phyloP scores from a whole-genome alignment of 1,140 invertebrate species.

The Episyrphus balteatus region DNA sequence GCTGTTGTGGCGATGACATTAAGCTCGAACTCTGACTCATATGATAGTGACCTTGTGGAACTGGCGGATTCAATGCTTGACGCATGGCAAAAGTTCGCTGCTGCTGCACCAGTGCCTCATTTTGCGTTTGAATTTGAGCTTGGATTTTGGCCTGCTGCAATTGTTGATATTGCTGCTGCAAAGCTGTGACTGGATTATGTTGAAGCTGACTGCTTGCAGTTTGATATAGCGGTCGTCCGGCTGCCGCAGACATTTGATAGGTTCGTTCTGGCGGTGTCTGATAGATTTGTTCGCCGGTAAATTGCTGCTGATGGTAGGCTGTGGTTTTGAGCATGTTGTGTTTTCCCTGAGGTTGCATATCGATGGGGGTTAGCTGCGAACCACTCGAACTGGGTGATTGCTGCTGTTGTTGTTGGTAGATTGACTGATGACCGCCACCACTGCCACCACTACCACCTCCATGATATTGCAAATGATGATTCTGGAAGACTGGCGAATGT shows the following conservation, averaged over 20 bases:
- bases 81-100: conserved; percentile 48
- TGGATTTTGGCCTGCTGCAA: conserved; percentile 49
- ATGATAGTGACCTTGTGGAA: conserved; percentile 24
- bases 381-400: conserved; percentile 21
- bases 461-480: conserved; percentile 13
- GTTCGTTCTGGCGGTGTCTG: conserved; percentile 33
- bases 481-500: conserved; percentile 19
- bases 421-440: conserved; percentile 11
- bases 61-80: conserved; percentile 39
- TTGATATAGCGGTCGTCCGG: conserved; percentile 38
- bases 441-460: too few relatives aligned
- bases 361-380: conserved; percentile 27
- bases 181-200: conserved; percentile 37
- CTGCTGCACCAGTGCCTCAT: conserved; percentile 47
- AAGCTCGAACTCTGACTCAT: conserved; percentile 33
- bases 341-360: conserved; percentile 30
- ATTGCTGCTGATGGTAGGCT: conserved; percentile 31
- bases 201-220: conserved; percentile 22
- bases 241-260: conserved; percentile 37
- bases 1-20: conserved; percentile 22
- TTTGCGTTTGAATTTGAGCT: conserved; percentile 47
- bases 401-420: conserved; percentile 23
- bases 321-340: conserved; percentile 21
- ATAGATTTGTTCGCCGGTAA: conserved; percentile 25
- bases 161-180: conserved; percentile 43